These are phyloP conservation scores for Acrossocheilus wenchowensis DNA, from an alignment of 2,797 vertebrate species.

Conservation along the genomic window DNA sequence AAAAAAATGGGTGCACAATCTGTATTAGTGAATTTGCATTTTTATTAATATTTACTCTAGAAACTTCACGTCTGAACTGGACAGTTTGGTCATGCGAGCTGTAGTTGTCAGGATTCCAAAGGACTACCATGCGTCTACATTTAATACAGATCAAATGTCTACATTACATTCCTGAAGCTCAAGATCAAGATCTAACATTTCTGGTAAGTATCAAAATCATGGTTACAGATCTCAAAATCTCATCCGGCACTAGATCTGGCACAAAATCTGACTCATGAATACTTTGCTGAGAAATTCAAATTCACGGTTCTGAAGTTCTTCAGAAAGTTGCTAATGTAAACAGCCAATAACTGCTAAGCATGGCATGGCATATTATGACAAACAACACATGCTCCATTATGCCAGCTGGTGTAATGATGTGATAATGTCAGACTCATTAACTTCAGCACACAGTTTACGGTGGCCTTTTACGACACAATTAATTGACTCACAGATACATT, in stretches of 20 bases:
- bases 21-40: neutral
- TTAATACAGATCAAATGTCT: neutral
- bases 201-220: neutral
- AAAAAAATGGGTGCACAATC: neutral
- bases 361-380: conserved; percentile 98
- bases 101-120: neutral
- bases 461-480: conserved; percentile 96
- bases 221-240: neutral
- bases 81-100: neutral
- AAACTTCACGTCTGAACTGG: neutral
- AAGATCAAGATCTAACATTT: neutral
- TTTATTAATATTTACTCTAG: neutral
- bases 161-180: neutral
- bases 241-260: neutral
- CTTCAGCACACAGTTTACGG: conserved; percentile 96
- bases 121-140: neutral
- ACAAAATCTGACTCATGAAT: conserved; percentile 8
- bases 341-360: conserved; percentile 93
- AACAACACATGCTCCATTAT: conserved; percentile 97
- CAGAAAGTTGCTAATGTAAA: conserved; percentile 86
- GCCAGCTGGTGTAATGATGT: conserved; percentile 99
- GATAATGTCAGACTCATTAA: conserved; percentile 98
- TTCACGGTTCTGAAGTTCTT: conserved; percentile 66
- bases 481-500: conserved; percentile 99
- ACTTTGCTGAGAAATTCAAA: neutral